A percentile compares a stretch with the other conserved stretches of the same genome.
These are phyloP conservation scores for Lasaia peninsularis DNA, from an alignment of 1,140 invertebrate species.

Conservation along the genomic window DNA sequence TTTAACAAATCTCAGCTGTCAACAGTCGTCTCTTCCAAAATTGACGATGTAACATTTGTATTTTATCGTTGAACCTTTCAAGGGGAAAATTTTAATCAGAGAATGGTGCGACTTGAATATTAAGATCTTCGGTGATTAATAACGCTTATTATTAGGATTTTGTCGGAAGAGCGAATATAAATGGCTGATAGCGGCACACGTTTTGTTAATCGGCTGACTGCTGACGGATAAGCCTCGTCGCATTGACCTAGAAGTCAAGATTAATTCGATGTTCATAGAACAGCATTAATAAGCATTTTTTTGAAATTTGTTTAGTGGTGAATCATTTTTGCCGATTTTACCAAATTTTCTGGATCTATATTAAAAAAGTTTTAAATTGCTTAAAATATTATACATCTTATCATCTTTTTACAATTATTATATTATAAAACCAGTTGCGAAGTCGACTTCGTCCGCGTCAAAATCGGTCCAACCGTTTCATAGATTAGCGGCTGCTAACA, in stretches of 20 bases:
- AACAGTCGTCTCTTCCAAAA: constrained; percentile 37
- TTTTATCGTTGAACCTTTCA: constrained; percentile 45
- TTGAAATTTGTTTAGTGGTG: too few species aligned
- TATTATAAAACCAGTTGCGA: too few species aligned
- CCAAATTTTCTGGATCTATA: too few species aligned
- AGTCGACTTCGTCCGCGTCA: too few species aligned
- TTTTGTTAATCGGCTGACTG: neutral
- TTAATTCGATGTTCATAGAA: neutral
- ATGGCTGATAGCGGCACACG: constrained; percentile 4
- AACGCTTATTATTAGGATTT: constrained; percentile 29
- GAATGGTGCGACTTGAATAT: constrained; percentile 39
- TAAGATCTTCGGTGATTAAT: constrained; percentile 41
- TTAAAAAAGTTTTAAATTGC: too few species aligned
- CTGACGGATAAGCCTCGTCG: neutral
- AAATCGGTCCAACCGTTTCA: too few species aligned
- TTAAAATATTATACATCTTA: too few species aligned
- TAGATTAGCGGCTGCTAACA: too few species aligned
- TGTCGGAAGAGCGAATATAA: constrained; percentile 10
- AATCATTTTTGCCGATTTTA: too few species aligned
- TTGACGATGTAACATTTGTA: constrained; percentile 43
- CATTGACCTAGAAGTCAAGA: neutral
- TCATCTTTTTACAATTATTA: too few species aligned
- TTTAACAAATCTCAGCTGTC: constrained; percentile 23
- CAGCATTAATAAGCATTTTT: too few species aligned
- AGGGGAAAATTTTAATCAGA: constrained; percentile 45